phyloP scores from a whole-genome alignment of 2,113 vertebrate genomes.

The Dasyurus viverrinus region DNA sequence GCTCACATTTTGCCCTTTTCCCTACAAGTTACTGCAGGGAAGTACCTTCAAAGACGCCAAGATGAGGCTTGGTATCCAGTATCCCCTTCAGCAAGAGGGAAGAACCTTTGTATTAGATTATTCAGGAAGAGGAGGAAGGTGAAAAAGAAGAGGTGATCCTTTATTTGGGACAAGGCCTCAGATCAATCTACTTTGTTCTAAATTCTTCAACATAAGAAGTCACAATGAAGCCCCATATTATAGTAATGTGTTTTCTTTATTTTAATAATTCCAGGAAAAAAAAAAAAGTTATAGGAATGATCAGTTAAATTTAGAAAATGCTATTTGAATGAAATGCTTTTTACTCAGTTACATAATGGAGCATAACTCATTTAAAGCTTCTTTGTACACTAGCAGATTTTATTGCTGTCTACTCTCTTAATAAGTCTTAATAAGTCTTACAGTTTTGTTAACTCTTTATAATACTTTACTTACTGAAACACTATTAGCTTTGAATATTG shows the following conservation, averaged over 20 bases:
- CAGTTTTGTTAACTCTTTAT: conserved; percentile 9
- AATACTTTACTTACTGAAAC: conserved; percentile 32
- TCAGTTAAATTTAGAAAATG: neutral
- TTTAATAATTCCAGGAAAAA: neutral
- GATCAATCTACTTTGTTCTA: neutral
- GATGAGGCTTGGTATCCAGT: neutral
- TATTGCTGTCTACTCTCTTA: neutral
- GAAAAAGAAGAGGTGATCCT: neutral
- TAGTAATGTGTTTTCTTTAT: neutral
- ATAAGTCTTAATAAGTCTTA: neutral
- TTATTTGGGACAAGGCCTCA: neutral
- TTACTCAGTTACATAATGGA: neutral
- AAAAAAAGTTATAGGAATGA: neutral
- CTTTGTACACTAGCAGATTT: neutral
- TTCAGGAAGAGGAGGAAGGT: neutral
- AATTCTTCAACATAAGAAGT: neutral
- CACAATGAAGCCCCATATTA: neutral
- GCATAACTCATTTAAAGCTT: neutral
- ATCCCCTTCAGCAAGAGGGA: neutral
- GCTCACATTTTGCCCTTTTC: neutral
- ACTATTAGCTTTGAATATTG: conserved; percentile 39
- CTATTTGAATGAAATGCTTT: conserved; percentile 11
- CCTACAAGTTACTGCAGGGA: neutral
- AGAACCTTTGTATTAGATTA: neutral
- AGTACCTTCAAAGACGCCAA: neutral